Conservation (phyloP, 2,888 invertebrate genomes). For the Steromphala cineraria region DNA sequence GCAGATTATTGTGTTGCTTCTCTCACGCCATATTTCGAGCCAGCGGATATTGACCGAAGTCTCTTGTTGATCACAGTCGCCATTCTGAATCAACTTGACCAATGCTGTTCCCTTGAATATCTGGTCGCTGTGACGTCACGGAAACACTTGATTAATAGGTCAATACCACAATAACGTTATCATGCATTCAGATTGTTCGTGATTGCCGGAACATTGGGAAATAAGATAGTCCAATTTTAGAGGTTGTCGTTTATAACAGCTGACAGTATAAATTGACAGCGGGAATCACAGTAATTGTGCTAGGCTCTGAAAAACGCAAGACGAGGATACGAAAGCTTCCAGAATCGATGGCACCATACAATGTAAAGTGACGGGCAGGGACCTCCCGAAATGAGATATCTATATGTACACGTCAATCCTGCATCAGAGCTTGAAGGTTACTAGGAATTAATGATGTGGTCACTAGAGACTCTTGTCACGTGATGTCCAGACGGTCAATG, state of each 20-base stretch:
- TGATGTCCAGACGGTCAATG: background rate
- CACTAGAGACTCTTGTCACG: background rate
- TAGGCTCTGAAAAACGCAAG: background rate
- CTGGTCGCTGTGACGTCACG: background rate
- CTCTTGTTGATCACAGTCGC: background rate
- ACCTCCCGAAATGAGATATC: too few relatives aligned
- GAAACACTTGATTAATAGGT: background rate
- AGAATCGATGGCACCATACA: too few relatives aligned
- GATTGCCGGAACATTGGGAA: background rate
- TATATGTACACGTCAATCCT: too few relatives aligned
- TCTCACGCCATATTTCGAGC: background rate
- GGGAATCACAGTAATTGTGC: background rate
- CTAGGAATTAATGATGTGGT: background rate
- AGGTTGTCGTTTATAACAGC: background rate
- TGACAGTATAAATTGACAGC: background rate
- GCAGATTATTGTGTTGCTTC: background rate
- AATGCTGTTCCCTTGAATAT: background rate
- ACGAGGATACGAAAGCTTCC: background rate
- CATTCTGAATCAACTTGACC: background rate
- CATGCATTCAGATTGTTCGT: background rate
- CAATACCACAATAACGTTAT: background rate
- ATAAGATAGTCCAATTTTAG: background rate
- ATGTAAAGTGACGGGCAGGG: too few relatives aligned
- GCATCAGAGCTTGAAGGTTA: too few relatives aligned
- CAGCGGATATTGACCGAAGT: conserved; percentile 1